Base-by-base conservation (phyloP, 2,113 vertebrate genomes). In the Leucopsar rothschildi region DNA sequence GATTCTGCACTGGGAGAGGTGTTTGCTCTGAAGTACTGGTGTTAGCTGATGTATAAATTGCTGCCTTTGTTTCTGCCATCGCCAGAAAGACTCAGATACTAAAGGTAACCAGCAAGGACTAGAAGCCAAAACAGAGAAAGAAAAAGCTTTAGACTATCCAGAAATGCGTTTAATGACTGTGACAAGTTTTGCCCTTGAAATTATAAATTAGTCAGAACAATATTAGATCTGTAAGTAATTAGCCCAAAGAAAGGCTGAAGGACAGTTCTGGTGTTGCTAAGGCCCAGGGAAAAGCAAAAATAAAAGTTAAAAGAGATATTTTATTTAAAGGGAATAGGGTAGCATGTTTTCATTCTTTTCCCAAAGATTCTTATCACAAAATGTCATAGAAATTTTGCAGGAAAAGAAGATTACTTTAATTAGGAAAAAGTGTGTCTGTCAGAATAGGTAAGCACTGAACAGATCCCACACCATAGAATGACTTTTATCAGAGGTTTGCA, bases 1-100 rank as follows among this genome's bases (percentile, higher is more conserved):
- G 49, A 24, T 24, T 13, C 39, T 4, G 17, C 45, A 8, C 0
- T 12, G 2, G 28, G 25, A 77, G 42, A 6, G 5, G 25, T 8
- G 33, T 24, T 64, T 55, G 77, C 77, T 86, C 42, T 3, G 60
- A 33, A 49, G 8, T 2, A 28, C 47, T 28, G 13, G 3, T 10
- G 12, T 17, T 45, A 28, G 31, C 31, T 9, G 42, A 49, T 5
- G 4, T 15, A 8, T 15, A 15, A 73, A 45, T 15, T 50, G 17
- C 20, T 57, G 17, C 37, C 60, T 85, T 66, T 27, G 52, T 42
- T 45, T 61, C 66, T 85, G 78, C 75, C 20, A 4, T 39, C 63
- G 53, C 33, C 66, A 56, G 10, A 69, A 53, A 19, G 29, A 27
- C 64, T 57, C 42, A 35, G 33, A 53, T 21, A 18, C 15, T 47